Conservation (phyloP, 2,113 vertebrate genomes). For the Ceyx cyanopectus region DNA sequence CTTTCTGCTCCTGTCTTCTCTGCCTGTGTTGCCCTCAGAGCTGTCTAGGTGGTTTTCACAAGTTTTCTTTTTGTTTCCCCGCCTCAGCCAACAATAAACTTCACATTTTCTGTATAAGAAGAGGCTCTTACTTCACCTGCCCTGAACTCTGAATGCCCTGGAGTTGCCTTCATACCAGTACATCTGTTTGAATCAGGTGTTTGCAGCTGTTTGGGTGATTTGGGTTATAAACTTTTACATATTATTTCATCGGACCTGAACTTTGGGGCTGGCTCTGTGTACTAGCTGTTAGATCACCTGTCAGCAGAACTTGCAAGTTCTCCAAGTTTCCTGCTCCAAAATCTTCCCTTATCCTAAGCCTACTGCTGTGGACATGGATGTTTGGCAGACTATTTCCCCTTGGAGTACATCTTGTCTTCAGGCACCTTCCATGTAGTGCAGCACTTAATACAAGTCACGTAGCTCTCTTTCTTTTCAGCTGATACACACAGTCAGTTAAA, state of each 20-base stretch:
- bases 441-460: not conserved
- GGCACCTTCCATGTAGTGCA: not conserved
- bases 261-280: not conserved
- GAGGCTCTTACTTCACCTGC: not conserved
- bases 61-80: not conserved
- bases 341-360: not conserved
- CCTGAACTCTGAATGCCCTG: not conserved
- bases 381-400: not conserved
- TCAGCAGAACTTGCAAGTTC: not conserved
- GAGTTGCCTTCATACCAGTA: not conserved
- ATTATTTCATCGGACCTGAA: not conserved
- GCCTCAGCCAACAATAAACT: not conserved
- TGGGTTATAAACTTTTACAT: not conserved
- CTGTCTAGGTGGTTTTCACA: not conserved
- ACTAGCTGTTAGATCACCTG: not conserved
- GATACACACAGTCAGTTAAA: not conserved
- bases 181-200: not conserved
- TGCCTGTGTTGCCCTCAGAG: not conserved
- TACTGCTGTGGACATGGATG: not conserved
- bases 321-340: not conserved
- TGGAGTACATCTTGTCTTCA: not conserved
- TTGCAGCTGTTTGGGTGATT: not conserved
- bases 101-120: not conserved
- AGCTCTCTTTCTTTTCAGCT: constrained; percentile 5
- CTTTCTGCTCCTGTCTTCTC: not conserved